A percentile compares a stretch with the other conserved stretches of the same genome.
These are phyloP conservation scores for Drosophila dives DNA, from an alignment of 2,888 invertebrate species.

Conservation along the genomic window DNA sequence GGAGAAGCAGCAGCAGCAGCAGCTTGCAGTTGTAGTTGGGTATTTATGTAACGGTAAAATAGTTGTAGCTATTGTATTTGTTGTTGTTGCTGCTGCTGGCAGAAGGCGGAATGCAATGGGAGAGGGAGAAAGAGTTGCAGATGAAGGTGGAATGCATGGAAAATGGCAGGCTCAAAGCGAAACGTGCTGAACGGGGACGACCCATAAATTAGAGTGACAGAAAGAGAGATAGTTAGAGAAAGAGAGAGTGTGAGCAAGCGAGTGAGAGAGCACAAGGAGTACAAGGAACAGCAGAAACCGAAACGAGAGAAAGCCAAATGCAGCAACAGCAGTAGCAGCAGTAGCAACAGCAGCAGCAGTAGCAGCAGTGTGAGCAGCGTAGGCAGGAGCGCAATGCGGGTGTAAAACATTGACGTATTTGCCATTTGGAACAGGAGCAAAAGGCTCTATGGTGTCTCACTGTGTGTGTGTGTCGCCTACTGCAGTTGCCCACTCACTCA, in stretches of 20 bases:
- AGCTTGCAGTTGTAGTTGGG: slow-evolving; percentile 51
- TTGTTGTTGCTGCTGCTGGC: slow-evolving; percentile 30
- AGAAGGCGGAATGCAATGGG: slow-evolving; percentile 33
- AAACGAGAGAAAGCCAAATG: slow-evolving; percentile 27
- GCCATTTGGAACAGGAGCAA: slow-evolving; percentile 64
- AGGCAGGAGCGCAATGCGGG: slow-evolving; percentile 15
- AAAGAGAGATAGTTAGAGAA: slow-evolving; percentile 11
- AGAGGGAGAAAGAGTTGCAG: background rate
- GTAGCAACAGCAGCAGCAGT: background rate
- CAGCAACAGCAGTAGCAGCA: slow-evolving; percentile 26
- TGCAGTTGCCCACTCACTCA: slow-evolving; percentile 36
- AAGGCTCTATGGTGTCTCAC: slow-evolving; percentile 21
- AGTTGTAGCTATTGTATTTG: slow-evolving; percentile 35
- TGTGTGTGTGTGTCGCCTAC: slow-evolving; percentile 8
- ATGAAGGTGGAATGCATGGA: slow-evolving; percentile 58
- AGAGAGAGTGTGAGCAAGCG: slow-evolving; percentile 4
- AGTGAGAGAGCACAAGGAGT: slow-evolving; percentile 28
- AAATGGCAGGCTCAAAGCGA: slow-evolving; percentile 56
- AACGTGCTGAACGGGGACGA: slow-evolving; percentile 65
- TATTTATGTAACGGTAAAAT: slow-evolving; percentile 75
- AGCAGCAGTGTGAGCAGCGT: background rate
- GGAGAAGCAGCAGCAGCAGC: slow-evolving; percentile 25
- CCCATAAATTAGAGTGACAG: slow-evolving; percentile 73
- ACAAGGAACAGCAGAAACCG: slow-evolving; percentile 29
- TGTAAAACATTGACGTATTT: slow-evolving; percentile 70